Conservation (phyloP, 2,797 vertebrate species). For the Chelidonichthys spinosus region DNA sequence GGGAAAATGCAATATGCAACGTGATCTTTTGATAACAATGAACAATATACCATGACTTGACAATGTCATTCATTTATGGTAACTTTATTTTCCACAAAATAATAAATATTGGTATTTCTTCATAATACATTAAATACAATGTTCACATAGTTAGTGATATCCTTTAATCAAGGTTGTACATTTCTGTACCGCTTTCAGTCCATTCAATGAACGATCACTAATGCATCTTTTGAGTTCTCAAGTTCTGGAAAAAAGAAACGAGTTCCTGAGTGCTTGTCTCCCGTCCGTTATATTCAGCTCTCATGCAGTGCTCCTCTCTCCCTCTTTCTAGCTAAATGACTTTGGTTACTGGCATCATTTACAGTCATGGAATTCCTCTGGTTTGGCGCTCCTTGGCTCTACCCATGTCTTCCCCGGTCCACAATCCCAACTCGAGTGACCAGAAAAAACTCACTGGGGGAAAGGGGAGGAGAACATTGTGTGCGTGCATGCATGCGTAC, state of each 20-base stretch:
- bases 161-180: slow-evolving; percentile 39
- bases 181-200: slow-evolving; percentile 68
- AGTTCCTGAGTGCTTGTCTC: slow-evolving; percentile 19
- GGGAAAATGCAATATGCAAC: neutral
- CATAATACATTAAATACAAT: slow-evolving; percentile 62
- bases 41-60: neutral
- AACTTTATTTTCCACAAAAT: slow-evolving; percentile 59
- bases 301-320: slow-evolving; percentile 2
- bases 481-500: slow-evolving; percentile 61
- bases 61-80: neutral
- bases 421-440: slow-evolving; percentile 36
- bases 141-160: slow-evolving; percentile 28
- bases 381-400: slow-evolving; percentile 34
- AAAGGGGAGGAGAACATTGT: slow-evolving; percentile 57
- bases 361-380: slow-evolving; percentile 36
- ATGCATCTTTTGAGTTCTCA: slow-evolving; percentile 4
- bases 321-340: slow-evolving; percentile 19
- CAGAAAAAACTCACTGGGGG: slow-evolving; percentile 40
- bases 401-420: neutral
- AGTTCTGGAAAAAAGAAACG: neutral
- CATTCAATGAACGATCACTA: slow-evolving; percentile 17
- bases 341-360: slow-evolving; percentile 15
- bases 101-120: slow-evolving; percentile 73
- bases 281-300: slow-evolving; percentile 37
- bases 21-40: neutral